phyloP scores from a whole-genome alignment of 2,113 vertebrate species.

The Vombatus ursinus region DNA sequence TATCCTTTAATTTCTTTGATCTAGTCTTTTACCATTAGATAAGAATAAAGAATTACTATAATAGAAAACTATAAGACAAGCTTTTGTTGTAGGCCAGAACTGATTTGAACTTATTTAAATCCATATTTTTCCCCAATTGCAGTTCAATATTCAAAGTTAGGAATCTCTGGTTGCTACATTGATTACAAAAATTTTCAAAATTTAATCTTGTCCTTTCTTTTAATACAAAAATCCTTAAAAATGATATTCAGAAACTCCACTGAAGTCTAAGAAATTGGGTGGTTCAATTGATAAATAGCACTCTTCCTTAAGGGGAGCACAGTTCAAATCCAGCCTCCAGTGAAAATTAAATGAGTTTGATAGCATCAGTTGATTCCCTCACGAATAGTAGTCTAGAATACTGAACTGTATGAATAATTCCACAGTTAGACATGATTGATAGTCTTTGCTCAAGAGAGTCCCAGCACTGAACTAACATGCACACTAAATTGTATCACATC shows the following conservation, averaged over 20 bases:
- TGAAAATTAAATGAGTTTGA: constrained; percentile 75
- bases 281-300: constrained; percentile 65
- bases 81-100: constrained; percentile 16
- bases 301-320: constrained; percentile 44
- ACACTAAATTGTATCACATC: constrained; percentile 74
- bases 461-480: constrained; percentile 76
- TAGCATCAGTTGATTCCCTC: constrained; percentile 70
- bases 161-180: constrained; percentile 29
- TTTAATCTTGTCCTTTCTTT: constrained; percentile 17
- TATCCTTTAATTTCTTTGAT: constrained; percentile 51
- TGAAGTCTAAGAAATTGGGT: constrained; percentile 53
- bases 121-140: neutral
- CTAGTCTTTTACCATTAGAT: constrained; percentile 12
- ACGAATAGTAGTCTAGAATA: constrained; percentile 58
- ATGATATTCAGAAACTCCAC: constrained; percentile 50
- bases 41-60: constrained; percentile 30
- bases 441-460: constrained; percentile 71
- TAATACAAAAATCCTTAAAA: constrained; percentile 50
- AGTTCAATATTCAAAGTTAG: constrained; percentile 16
- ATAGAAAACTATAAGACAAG: neutral
- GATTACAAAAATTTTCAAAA: constrained; percentile 40
- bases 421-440: constrained; percentile 71
- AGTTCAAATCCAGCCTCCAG: constrained; percentile 61
- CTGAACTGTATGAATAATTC: constrained; percentile 75
- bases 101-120: constrained; percentile 31